These are phyloP conservation scores for Lochmaea crataegi DNA, from an alignment of 2,888 invertebrate genomes.

Conservation along the genomic window DNA sequence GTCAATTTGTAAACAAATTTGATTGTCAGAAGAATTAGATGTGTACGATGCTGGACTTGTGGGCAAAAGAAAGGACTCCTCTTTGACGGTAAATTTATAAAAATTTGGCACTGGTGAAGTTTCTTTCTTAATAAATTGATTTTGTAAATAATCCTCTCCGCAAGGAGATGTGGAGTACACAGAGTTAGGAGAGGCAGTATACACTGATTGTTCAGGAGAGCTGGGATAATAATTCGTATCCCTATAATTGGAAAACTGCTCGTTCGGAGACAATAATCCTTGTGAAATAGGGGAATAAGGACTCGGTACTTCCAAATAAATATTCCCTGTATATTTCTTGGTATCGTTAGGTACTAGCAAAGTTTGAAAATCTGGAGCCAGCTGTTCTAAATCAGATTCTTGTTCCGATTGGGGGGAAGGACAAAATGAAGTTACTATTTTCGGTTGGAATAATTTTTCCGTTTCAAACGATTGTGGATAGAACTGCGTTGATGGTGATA, in stretches of 20 bases:
- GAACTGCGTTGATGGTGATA: constrained; percentile 66
- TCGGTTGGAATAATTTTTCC: constrained; percentile 60
- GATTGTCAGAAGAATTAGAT: constrained; percentile 53
- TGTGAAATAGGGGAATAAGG: constrained; percentile 65
- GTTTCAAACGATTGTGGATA: constrained; percentile 57
- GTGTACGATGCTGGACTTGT: constrained; percentile 57
- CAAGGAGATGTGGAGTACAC: constrained; percentile 71
- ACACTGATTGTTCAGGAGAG: constrained; percentile 67
- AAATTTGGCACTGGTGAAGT: constrained; percentile 65
- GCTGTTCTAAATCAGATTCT: constrained; percentile 52
- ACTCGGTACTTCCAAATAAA: constrained; percentile 63
- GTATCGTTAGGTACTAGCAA: constrained; percentile 56
- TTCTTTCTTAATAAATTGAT: constrained; percentile 66
- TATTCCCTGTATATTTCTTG: constrained; percentile 58
- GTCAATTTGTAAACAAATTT: constrained; percentile 48
- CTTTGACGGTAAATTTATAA: constrained; percentile 66
- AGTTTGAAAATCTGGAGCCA: constrained; percentile 63
- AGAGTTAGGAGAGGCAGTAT: constrained; percentile 67
- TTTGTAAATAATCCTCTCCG: constrained; percentile 64
- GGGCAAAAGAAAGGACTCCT: constrained; percentile 62
- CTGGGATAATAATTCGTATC: constrained; percentile 64
- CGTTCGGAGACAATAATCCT: constrained; percentile 62
- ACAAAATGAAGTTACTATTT: constrained; percentile 61
- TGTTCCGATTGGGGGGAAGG: constrained; percentile 56
- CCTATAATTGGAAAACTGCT: constrained; percentile 66